These are phyloP conservation scores for Oncorhynchus nerka DNA, from an alignment of 2,113 vertebrate species.

Conservation along the genomic window DNA sequence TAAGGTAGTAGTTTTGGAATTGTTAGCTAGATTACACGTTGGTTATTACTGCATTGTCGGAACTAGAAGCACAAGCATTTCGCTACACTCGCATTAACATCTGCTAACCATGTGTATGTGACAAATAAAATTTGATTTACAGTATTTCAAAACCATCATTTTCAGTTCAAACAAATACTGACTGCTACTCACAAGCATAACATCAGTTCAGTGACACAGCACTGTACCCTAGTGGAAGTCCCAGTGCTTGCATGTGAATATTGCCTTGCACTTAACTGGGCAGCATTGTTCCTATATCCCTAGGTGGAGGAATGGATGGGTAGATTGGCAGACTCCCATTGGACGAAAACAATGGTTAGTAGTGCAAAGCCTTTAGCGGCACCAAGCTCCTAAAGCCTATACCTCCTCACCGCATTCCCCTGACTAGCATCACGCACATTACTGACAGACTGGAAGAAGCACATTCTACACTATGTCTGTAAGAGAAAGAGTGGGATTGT, in stretches of 20 bases:
- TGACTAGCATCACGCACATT: neutral
- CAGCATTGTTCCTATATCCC: slow-evolving; percentile 38
- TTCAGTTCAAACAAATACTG: slow-evolving; percentile 3
- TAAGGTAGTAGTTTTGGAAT: too few relatives aligned
- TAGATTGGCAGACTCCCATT: neutral
- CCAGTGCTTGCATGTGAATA: neutral
- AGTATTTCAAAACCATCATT: neutral
- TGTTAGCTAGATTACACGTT: too few relatives aligned
- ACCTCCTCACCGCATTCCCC: slow-evolving; percentile 5
- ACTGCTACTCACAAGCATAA: neutral
- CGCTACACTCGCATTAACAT: too few relatives aligned
- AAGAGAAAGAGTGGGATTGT: neutral
- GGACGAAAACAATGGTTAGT: neutral
- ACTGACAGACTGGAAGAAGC: neutral
- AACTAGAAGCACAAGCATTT: too few relatives aligned
- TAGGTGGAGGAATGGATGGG: neutral
- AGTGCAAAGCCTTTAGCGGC: neutral
- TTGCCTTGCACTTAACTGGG: neutral
- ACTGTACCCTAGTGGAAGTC: slow-evolving; percentile 62
- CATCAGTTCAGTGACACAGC: slow-evolving; percentile 31
- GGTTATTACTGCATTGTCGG: too few relatives aligned
- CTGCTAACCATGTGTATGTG: too few relatives aligned
- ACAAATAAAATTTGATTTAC: too few relatives aligned
- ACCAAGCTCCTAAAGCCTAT: slow-evolving; percentile 11
- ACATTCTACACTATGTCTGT: too few relatives aligned